phyloP scores from a whole-genome alignment of 2,888 invertebrate species.

The Eristalinus sepulchralis region DNA sequence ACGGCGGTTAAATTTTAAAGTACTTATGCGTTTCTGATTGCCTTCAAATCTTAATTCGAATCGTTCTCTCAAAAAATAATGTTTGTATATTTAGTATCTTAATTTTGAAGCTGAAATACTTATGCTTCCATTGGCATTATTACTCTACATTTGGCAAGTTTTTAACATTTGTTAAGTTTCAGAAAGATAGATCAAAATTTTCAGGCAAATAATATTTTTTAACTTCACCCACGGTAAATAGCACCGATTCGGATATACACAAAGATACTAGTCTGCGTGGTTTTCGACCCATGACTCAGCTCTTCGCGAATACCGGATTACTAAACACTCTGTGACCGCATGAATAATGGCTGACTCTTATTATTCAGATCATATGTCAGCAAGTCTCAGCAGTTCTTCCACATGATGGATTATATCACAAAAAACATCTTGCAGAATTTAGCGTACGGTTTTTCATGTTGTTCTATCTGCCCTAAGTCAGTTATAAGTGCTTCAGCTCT shows the following conservation, averaged over 20 bases:
- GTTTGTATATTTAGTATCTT: too few species aligned
- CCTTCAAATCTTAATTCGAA: too few species aligned
- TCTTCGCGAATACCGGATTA: neutral
- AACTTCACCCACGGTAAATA: neutral
- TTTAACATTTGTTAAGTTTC: too few species aligned
- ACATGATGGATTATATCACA: conserved; percentile 62
- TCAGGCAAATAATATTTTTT: too few species aligned
- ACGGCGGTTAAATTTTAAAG: too few species aligned
- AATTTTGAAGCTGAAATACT: too few species aligned
- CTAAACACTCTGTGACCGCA: neutral
- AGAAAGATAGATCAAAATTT: too few species aligned
- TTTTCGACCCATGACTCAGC: neutral
- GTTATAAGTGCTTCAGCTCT: conserved; percentile 34
- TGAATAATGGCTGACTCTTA: conserved; percentile 18
- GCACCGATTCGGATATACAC: neutral
- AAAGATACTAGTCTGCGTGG: neutral
- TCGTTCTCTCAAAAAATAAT: too few species aligned
- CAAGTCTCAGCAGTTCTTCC: conserved; percentile 44
- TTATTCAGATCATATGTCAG: conserved; percentile 58
- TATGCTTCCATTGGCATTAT: too few species aligned
- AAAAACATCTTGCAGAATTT: conserved; percentile 51
- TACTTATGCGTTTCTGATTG: too few species aligned
- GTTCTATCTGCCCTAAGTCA: conserved; percentile 20
- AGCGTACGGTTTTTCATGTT: conserved; percentile 51
- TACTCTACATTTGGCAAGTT: too few species aligned